Percentiles rank a stretch among this genome's conserved stretches.
Conservation (phyloP, 2,888 invertebrate species). For the Diloba caeruleocephala region DNA sequence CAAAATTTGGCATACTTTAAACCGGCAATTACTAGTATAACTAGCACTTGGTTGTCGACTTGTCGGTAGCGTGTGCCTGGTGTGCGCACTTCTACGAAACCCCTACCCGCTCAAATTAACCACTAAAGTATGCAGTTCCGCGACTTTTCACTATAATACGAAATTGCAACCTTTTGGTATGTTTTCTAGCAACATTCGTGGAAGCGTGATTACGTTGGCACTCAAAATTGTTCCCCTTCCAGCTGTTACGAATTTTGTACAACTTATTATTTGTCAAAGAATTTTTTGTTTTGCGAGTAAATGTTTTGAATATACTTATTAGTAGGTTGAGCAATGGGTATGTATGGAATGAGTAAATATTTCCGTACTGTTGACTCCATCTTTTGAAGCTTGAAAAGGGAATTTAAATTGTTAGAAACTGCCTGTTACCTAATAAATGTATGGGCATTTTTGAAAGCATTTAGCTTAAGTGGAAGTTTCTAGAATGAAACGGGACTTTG, state of each 20-base stretch:
- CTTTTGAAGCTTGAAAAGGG: conserved; percentile 2
- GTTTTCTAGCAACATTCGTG: conserved; percentile 26
- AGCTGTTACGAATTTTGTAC: conserved; percentile 20
- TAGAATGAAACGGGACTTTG: no score
- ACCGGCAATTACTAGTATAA: conserved; percentile 46
- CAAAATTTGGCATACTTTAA: conserved; percentile 42
- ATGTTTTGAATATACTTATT: conserved; percentile 38
- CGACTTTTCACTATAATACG: conserved; percentile 29
- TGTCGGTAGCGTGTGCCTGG: conserved; percentile 36
- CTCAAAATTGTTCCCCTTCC: conserved; percentile 21
- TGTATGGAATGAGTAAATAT: conserved; percentile 25
- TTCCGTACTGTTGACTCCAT: conserved; percentile 16
- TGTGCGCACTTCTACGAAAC: conserved; percentile 39
- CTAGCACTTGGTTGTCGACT: conserved; percentile 27
- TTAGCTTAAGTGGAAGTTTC: no score
- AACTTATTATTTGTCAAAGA: conserved; percentile 51
- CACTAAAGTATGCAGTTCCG: conserved; percentile 34
- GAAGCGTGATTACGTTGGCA: conserved; percentile 23
- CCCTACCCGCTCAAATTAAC: conserved; percentile 38
- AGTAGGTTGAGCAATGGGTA: conserved; percentile 21
- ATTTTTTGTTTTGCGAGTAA: conserved; percentile 40
- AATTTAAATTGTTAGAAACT: no score
- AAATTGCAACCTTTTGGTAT: conserved; percentile 9
- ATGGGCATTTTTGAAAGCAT: no score
- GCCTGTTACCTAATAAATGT: no score